These are phyloP conservation scores for Tortricodes alternella DNA, from an alignment of 2,888 invertebrate species.

Conservation along the genomic window DNA sequence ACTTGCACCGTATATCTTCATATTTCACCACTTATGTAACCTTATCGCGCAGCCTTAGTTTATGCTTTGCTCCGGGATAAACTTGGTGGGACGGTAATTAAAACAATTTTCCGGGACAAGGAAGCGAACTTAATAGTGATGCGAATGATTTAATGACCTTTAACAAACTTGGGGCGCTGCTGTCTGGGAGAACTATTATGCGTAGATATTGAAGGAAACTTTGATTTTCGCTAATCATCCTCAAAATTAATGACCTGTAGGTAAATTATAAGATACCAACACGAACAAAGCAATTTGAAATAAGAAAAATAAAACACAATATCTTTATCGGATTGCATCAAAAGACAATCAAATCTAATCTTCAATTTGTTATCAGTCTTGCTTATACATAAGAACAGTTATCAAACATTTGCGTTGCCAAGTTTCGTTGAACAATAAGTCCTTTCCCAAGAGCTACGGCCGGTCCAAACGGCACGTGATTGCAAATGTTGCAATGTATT, in stretches of 20 bases:
- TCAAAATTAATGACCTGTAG: not conserved
- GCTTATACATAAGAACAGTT: too few species aligned
- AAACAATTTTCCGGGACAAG: slow-evolving; percentile 65
- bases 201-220: slow-evolving; percentile 9
- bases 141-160: slow-evolving; percentile 73
- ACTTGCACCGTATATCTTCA: slow-evolving; percentile 17
- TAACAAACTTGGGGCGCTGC: slow-evolving; percentile 58
- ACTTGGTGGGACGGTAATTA: slow-evolving; percentile 55
- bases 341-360: too few species aligned
- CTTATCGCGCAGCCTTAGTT: slow-evolving; percentile 18
- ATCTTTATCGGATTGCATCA: too few species aligned
- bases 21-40: slow-evolving; percentile 25
- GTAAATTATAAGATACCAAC: too few species aligned
- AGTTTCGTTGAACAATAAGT: not conserved
- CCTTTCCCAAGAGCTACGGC: not conserved
- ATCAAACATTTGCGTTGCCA: not conserved
- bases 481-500: slow-evolving; percentile 18
- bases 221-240: slow-evolving; percentile 2
- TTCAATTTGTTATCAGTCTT: too few species aligned
- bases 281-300: too few species aligned
- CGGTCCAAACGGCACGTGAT: slow-evolving; percentile 7
- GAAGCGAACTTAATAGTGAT: slow-evolving; percentile 58
- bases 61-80: slow-evolving; percentile 43
- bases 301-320: too few species aligned
- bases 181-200: slow-evolving; percentile 48